These are phyloP conservation scores for Petrocephalus zakoni DNA, from an alignment of 2,113 vertebrate species.

Conservation along the genomic window DNA sequence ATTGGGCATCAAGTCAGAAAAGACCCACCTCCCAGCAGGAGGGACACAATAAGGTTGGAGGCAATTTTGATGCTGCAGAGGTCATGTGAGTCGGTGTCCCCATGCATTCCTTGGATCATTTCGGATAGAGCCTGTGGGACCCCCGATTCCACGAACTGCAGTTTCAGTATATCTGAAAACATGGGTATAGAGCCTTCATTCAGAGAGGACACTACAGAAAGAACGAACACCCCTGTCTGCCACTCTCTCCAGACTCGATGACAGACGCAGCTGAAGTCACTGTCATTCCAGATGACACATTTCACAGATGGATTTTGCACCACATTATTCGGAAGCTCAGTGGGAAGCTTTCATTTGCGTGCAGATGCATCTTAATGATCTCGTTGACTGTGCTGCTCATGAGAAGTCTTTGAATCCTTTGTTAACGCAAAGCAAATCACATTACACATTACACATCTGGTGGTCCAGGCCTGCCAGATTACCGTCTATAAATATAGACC, in stretches of 20 bases:
- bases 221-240: not conserved
- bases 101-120: constrained; percentile 69
- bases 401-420: not conserved
- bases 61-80: constrained; percentile 78
- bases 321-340: not conserved
- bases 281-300: not conserved
- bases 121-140: constrained; percentile 71
- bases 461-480: not conserved
- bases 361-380: not conserved
- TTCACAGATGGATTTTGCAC: not conserved
- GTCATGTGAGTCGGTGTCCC: constrained; percentile 68
- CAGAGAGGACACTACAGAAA: not conserved
- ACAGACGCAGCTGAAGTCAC: constrained; percentile 4
- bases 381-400: not conserved
- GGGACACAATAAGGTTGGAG: constrained; percentile 77
- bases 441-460: not conserved
- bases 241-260: not conserved
- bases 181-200: not conserved
- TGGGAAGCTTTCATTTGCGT: not conserved
- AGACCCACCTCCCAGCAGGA: constrained; percentile 75
- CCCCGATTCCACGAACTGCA: constrained; percentile 74
- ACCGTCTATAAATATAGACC: constrained; percentile 8
- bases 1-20: not conserved
- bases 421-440: not conserved
- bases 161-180: constrained; percentile 69